Conservation (phyloP, 1,140 invertebrate species). For the Euglossa dilemma region DNA sequence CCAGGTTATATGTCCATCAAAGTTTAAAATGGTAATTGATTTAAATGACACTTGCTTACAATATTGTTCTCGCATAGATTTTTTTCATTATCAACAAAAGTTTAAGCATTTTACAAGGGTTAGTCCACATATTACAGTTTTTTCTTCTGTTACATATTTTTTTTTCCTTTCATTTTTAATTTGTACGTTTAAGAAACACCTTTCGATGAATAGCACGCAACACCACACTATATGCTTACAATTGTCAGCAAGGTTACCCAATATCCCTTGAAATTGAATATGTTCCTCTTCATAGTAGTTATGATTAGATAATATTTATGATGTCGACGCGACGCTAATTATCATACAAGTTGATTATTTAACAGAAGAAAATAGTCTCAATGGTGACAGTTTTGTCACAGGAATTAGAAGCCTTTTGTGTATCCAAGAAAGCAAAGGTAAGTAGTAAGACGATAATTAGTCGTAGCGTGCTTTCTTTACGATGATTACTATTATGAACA, state of each 20-base stretch:
- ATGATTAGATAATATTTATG: conserved; percentile 76
- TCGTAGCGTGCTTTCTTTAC: conserved; percentile 71
- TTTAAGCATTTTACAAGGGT: conserved; percentile 80
- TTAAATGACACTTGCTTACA: conserved; percentile 78
- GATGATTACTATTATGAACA: conserved; percentile 67
- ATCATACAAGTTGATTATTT: conserved; percentile 77
- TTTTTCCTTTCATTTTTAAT: conserved; percentile 71
- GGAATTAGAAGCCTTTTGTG: conserved; percentile 67
- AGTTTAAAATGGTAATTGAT: conserved; percentile 77
- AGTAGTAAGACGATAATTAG: conserved; percentile 76
- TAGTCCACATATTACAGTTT: conserved; percentile 75
- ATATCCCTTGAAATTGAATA: conserved; percentile 69
- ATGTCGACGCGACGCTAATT: conserved; percentile 75
- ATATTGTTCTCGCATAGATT: conserved; percentile 80
- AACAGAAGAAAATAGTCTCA: conserved; percentile 67
- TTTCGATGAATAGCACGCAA: conserved; percentile 76
- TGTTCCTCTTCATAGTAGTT: conserved; percentile 67
- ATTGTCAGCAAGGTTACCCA: conserved; percentile 67
- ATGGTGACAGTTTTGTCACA: conserved; percentile 66
- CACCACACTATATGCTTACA: conserved; percentile 72
- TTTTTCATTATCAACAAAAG: conserved; percentile 81
- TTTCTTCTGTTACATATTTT: conserved; percentile 63
- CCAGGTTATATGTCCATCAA: conserved; percentile 77
- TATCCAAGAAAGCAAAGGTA: conserved; percentile 76
- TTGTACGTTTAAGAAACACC: conserved; percentile 79